These are phyloP conservation scores for Sorex araneus DNA, from an alignment of 2,113 vertebrate genomes.

Conservation along the genomic window DNA sequence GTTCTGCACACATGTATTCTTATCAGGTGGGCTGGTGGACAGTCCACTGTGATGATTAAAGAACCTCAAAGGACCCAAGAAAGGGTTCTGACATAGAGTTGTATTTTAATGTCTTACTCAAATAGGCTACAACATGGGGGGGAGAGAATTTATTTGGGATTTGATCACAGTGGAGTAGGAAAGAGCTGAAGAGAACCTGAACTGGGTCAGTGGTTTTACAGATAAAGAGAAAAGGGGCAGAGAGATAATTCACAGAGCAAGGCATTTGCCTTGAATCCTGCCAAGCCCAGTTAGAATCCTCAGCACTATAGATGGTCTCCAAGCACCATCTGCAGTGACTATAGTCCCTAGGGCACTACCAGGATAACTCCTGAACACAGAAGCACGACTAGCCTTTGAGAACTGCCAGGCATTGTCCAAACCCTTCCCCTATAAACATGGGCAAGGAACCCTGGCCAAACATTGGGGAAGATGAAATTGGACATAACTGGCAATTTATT, in stretches of 20 bases:
- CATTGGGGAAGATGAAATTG: not conserved
- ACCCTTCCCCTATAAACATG: no score
- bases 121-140: not conserved
- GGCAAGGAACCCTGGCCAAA: not conserved
- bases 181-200: not conserved
- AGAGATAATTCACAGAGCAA: no score
- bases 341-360: no score
- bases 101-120: constrained; percentile 15
- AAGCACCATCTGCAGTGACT: no score
- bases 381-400: no score
- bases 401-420: no score
- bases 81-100: not conserved
- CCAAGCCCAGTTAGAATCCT: no score
- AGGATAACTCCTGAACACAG: no score
- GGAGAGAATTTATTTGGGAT: constrained; percentile 26
- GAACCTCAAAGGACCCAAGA: not conserved
- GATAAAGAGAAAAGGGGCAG: not conserved
- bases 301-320: no score
- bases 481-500: constrained; percentile 12
- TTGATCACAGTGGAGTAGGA: not conserved
- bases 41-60: not conserved
- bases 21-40: not conserved
- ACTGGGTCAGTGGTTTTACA: not conserved
- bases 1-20: not conserved
- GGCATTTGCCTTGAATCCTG: no score